Percentiles rank a stretch among this genome's conserved stretches.
phyloP scores from a whole-genome alignment of 1,140 invertebrate species.

The Mactra quadrangularis region DNA sequence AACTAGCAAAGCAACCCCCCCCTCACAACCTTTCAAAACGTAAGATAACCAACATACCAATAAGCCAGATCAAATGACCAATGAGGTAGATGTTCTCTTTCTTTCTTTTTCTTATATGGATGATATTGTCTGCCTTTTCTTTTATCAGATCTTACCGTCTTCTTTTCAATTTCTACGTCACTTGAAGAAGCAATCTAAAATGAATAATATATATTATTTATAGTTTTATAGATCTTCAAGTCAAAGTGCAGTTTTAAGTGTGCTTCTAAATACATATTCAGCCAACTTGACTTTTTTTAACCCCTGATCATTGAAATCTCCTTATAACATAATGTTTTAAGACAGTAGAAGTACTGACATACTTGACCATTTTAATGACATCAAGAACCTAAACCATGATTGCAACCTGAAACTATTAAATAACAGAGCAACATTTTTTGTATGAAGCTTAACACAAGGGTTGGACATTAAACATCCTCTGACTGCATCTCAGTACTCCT shows the following conservation, averaged over 20 bases:
- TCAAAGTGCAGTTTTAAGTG: not conserved
- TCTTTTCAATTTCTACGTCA: not conserved
- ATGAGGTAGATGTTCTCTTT: slow-evolving; percentile 9
- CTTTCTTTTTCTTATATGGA: slow-evolving; percentile 29
- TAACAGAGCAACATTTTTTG: no score
- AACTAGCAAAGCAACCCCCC: no score
- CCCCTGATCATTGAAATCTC: no score
- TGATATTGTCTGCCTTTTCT: slow-evolving; percentile 37
- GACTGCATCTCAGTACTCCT: no score
- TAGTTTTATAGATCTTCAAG: not conserved
- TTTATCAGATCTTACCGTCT: slow-evolving; percentile 2
- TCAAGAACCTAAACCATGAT: no score
- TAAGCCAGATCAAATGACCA: slow-evolving; percentile 55
- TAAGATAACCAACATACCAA: slow-evolving; percentile 13
- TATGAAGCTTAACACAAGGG: no score
- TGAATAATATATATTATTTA: not conserved
- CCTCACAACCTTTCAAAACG: no score
- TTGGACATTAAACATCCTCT: no score
- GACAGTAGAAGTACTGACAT: no score
- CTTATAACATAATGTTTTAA: no score
- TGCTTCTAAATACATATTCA: not conserved
- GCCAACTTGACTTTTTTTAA: not conserved
- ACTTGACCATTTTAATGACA: no score
- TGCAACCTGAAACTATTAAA: no score
- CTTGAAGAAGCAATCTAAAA: slow-evolving; percentile 12